Conservation (phyloP, 2,797 vertebrate genomes). For the Varecia variegata region DNA sequence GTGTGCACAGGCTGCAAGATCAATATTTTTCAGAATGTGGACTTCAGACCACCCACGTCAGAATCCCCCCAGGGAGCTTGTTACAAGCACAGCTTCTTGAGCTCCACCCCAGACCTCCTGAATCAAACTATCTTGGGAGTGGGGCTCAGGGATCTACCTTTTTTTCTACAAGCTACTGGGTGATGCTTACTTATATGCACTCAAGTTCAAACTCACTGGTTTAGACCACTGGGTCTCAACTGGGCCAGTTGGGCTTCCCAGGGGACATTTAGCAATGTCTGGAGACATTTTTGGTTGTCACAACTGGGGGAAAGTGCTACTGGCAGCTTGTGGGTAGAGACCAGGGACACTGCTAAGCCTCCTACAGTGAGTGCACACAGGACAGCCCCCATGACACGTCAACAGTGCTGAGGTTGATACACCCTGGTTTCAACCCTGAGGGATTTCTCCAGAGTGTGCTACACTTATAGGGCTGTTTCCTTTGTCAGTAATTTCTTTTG, state of each 20-base stretch:
- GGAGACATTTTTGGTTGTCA: neutral
- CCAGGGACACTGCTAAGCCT: neutral
- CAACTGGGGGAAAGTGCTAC: neutral
- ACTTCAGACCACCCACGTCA: conserved; percentile 57
- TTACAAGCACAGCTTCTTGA: conserved; percentile 12
- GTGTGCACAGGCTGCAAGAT: conserved; percentile 30
- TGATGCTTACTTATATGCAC: neutral
- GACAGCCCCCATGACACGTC: neutral
- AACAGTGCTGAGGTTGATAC: neutral
- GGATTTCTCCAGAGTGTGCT: neutral
- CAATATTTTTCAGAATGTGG: conserved; percentile 30
- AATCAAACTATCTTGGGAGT: conserved; percentile 12
- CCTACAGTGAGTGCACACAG: neutral
- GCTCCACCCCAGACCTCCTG: conserved; percentile 4
- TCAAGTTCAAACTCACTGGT: neutral
- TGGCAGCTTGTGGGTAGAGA: neutral
- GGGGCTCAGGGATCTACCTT: neutral
- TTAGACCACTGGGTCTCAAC: neutral
- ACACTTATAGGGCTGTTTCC: neutral
- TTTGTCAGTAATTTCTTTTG: neutral
- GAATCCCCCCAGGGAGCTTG: conserved; percentile 14
- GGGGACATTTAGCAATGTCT: neutral
- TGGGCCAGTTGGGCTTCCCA: neutral
- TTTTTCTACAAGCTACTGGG: neutral
- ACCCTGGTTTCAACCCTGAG: neutral